These are phyloP conservation scores for Nasonia oneida DNA, from an alignment of 2,888 invertebrate genomes.

Conservation along the genomic window DNA sequence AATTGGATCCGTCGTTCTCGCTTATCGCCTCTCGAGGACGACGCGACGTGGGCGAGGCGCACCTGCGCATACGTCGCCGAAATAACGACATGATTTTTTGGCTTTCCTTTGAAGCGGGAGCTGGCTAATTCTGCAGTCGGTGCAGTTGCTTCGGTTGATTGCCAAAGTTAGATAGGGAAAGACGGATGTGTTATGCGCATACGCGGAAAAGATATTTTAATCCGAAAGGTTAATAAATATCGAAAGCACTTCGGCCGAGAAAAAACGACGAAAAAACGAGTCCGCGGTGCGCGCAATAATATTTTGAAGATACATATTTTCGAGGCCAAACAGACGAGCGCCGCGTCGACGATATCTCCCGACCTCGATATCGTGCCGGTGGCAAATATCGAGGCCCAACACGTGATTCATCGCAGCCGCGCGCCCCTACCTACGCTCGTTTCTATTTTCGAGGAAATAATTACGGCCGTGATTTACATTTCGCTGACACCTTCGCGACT, in stretches of 20 bases:
- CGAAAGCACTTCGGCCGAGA: background rate
- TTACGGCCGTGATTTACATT: constrained; percentile 38
- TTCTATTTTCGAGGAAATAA: constrained; percentile 40
- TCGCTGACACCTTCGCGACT: background rate
- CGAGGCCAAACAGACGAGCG: constrained; percentile 36
- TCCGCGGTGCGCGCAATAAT: constrained; percentile 14
- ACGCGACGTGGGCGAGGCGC: background rate
- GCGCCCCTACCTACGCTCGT: background rate
- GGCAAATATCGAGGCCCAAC: constrained; percentile 14
- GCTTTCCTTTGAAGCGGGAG: no score
- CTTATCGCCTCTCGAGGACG: constrained; percentile 6
- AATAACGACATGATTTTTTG: background rate
- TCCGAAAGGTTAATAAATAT: background rate
- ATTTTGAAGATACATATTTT: constrained; percentile 19
- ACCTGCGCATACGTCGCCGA: background rate
- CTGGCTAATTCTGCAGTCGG: no score
- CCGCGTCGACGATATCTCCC: constrained; percentile 17
- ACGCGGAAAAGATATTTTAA: background rate
- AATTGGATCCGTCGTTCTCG: constrained; percentile 45
- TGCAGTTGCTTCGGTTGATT: background rate
- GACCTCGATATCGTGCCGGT: constrained; percentile 23
- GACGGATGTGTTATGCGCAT: background rate
- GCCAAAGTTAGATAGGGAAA: background rate
- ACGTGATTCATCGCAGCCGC: constrained; percentile 15
- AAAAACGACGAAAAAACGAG: background rate